Evolutionary conservation across 2,888 invertebrate species (phyloP), one percentile per base, ranked within the genome.

Genomic region (Synergus japonicus): DNA sequence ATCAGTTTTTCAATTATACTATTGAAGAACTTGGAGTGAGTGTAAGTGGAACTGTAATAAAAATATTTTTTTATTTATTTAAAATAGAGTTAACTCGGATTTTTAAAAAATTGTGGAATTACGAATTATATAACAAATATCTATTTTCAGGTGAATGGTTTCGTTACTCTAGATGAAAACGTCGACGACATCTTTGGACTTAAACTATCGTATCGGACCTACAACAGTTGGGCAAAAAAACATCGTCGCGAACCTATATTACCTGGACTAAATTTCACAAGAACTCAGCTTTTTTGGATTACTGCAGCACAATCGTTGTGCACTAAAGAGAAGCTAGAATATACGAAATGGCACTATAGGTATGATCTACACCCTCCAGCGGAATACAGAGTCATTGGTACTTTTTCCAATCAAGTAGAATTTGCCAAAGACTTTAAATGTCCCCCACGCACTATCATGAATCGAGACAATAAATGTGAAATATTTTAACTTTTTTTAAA

Each of bases 161-260:
- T 97, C 81, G 97, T 97, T 89, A 98, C 98, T 0, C 97, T 97
- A 93, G 97, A 97, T 15, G 98, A 98, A 91, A 98, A 98, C 91
- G 98, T 98, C 80, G 98, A 98, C 0, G 98, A 98, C 91, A 98
- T 98, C 90, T 98, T 98, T 2, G 98, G 98, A 0, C 95, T 98
- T 83, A 98, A 98, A 91, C 96, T 97, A 90, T 97, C 98, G 0
- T 98, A 98, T 92, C 93, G 95, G 82, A 97, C 97, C 0, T 97
- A 97, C 92, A 22, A 22, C 22, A 22, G 22, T 22, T 22, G 22
- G 22, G 22, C 22, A 22, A 22, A 22, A 22, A 22, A 22, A 22
- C 22, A 22, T 22, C 22, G 22, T 22, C 22, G 22, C 22, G 22
- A 22, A 22, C 22, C 22, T 22, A 22, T 22, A 22, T 22, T 22